Evolutionary conservation across 2,888 invertebrate genomes (phyloP), one percentile per base, ranked within the genome.

Genomic region (Melikaiella ostensackeni): DNA sequence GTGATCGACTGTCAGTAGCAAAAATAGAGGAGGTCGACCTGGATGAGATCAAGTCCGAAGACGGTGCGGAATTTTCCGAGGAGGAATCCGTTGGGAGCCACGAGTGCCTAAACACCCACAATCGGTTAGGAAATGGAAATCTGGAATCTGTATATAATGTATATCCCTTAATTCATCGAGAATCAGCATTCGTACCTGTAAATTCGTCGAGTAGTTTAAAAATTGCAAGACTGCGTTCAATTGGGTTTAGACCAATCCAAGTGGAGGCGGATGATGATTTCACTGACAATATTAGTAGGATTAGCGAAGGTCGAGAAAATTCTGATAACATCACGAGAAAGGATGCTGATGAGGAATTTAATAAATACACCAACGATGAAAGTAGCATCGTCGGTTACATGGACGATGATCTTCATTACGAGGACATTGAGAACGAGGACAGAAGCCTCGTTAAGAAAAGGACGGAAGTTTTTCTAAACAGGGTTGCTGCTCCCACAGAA

Each of bases 141-240:
- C 46, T n/a, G 33, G 75, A 75, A 21, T 55, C 62, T 50, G 46
- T 75, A 70, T 33, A 50, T 70, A 70, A 70, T 70, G 30, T 70
- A 27, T 55, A 35, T 55, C 62, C 63, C 19, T 55, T 63, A 63
- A 64, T 62, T 42, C 75, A 30, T 24, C 75, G 21, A 50, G 75
- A 75, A 75, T 90, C 91, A 4, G 91, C 91, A 5, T 91, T 91
- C 75, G 91, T 87, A 7, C 88, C 91, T 46, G 90, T 91, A n/a
- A 86, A 88, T 70, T 50, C 50, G 30, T 70, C 70, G 21, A 87
- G 83, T 38, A 87, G 86, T 63, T 50, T 86, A 16, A 83, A 88
- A 75, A 87, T 90, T 59, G 87, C 88, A 7, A 84, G 87, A n/a
- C 80, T 91, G 7, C 83, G 90, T 57, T 88, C 91, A 0, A 91